These are phyloP conservation scores for Enteromius paludinosus DNA, from an alignment of 2,797 vertebrate species.

Conservation along the genomic window DNA sequence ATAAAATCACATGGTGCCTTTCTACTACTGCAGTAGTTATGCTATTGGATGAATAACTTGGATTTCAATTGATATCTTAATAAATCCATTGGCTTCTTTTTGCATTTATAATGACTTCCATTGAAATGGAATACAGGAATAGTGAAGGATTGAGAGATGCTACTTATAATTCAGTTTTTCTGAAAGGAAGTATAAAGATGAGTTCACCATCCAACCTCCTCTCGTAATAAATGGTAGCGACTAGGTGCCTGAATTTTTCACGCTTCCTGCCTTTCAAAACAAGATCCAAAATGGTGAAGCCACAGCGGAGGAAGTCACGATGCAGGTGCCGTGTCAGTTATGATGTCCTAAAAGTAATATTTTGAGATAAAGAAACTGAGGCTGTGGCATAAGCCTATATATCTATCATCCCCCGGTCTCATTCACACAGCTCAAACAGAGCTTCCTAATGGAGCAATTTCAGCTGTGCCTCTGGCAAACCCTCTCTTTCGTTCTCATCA, in stretches of 20 bases:
- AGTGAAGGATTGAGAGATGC: neutral
- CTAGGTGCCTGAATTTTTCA: neutral
- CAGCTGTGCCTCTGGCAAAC: slow-evolving; percentile 70
- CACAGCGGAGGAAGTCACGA: neutral
- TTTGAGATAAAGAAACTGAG: slow-evolving; percentile 2
- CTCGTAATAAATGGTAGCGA: neutral
- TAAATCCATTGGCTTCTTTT: neutral
- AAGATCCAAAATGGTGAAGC: slow-evolving; percentile 3
- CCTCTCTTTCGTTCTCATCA: slow-evolving; percentile 62
- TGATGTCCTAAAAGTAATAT: slow-evolving; percentile 16
- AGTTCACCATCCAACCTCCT: neutral
- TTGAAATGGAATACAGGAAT: slow-evolving; percentile 3
- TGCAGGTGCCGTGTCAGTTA: neutral
- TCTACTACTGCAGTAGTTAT: slow-evolving; percentile 46
- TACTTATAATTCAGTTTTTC: neutral
- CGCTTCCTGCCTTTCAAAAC: neutral
- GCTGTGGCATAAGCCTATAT: slow-evolving; percentile 38
- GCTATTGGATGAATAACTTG: slow-evolving; percentile 20
- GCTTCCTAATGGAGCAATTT: slow-evolving; percentile 76
- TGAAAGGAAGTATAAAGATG: neutral
- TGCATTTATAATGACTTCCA: slow-evolving; percentile 5
- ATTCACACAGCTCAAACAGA: slow-evolving; percentile 70
- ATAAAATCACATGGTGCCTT: slow-evolving; percentile 61
- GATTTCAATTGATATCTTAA: slow-evolving; percentile 36
- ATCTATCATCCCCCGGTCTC: slow-evolving; percentile 52